phyloP scores from a whole-genome alignment of 1,140 invertebrate genomes.

The Oryctes rhinoceros region DNA sequence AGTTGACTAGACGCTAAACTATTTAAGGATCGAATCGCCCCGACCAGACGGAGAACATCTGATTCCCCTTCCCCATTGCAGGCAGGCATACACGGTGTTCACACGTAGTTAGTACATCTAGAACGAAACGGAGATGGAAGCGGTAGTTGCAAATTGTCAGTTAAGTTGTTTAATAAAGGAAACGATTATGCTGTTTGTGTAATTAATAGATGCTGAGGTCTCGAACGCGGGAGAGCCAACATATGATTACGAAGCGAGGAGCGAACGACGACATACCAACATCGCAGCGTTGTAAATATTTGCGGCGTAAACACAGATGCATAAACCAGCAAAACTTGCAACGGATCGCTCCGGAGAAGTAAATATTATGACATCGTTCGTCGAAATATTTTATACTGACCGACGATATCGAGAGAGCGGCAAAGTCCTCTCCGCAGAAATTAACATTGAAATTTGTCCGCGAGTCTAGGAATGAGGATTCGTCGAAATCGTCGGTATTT shows the following conservation, averaged over 20 bases:
- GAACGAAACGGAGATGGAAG: conserved; percentile 23
- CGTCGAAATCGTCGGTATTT: too few relatives aligned
- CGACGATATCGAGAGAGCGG: too few relatives aligned
- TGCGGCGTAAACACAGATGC: not conserved
- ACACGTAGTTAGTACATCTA: conserved; percentile 7
- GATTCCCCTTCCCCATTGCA: not conserved
- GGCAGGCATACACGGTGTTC: not conserved
- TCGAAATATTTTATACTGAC: too few relatives aligned
- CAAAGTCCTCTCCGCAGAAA: too few relatives aligned
- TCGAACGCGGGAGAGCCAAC: not conserved
- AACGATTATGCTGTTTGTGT: conserved; percentile 39
- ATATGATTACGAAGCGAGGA: conserved; percentile 15
- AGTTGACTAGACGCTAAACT: too few relatives aligned
- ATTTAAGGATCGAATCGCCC: too few relatives aligned
- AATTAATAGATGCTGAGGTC: conserved; percentile 31
- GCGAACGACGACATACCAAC: not conserved
- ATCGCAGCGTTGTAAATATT: not conserved
- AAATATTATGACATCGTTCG: too few relatives aligned
- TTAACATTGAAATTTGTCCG: too few relatives aligned
- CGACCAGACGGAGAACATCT: not conserved
- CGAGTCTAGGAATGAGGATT: too few relatives aligned
- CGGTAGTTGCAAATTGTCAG: conserved; percentile 37
- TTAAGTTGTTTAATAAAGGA: conserved; percentile 40
- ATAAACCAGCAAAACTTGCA: not conserved
- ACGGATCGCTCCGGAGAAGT: too few relatives aligned